A percentile compares a stretch with the other conserved stretches of the same genome.
Conservation (phyloP, 2,113 vertebrate genomes). For the Takifugu bimaculatus region DNA sequence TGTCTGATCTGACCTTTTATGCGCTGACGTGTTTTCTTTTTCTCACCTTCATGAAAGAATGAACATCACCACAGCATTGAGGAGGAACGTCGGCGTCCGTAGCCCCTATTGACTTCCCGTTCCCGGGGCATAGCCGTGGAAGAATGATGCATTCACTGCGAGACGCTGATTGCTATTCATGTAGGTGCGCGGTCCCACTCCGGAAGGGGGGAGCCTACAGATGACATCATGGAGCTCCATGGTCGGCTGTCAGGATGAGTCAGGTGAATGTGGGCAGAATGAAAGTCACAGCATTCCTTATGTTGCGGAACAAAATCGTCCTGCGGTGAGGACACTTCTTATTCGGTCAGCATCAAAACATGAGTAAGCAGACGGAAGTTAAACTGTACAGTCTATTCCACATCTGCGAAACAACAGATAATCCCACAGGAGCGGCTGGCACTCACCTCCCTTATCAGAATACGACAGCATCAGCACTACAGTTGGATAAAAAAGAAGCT, state of each 20-base stretch:
- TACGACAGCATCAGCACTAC: slow-evolving; percentile 13
- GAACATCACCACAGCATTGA: slow-evolving; percentile 21
- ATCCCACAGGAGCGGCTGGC: slow-evolving; percentile 1
- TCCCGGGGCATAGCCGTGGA: slow-evolving; percentile 21
- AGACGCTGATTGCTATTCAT: slow-evolving; percentile 35
- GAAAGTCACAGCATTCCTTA: slow-evolving; percentile 51
- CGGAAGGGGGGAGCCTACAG: slow-evolving; percentile 23
- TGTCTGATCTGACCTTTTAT: slow-evolving; percentile 20
- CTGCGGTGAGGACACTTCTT: slow-evolving; percentile 37
- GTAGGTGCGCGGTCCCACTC: slow-evolving; percentile 36
- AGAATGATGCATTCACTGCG: slow-evolving; percentile 40
- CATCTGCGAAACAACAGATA: slow-evolving; percentile 34
- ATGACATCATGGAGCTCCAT: slow-evolving; percentile 60
- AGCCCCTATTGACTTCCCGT: slow-evolving; percentile 23
- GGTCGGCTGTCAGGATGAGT: slow-evolving; percentile 65
- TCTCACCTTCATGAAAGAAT: slow-evolving; percentile 34
- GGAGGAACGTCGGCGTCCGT: slow-evolving; percentile 33
- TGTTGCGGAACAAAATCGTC: slow-evolving; percentile 54
- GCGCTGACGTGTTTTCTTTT: slow-evolving; percentile 13
- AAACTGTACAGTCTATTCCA: slow-evolving; percentile 24
- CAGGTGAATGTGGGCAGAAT: slow-evolving; percentile 61
- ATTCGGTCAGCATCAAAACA: slow-evolving; percentile 48
- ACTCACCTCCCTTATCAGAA: slow-evolving; percentile 34
- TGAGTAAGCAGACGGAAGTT: slow-evolving; percentile 44
- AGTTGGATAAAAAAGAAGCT: slow-evolving; percentile 9